Conservation (phyloP, 1,140 invertebrate species). For the Solenopsis invicta region DNA sequence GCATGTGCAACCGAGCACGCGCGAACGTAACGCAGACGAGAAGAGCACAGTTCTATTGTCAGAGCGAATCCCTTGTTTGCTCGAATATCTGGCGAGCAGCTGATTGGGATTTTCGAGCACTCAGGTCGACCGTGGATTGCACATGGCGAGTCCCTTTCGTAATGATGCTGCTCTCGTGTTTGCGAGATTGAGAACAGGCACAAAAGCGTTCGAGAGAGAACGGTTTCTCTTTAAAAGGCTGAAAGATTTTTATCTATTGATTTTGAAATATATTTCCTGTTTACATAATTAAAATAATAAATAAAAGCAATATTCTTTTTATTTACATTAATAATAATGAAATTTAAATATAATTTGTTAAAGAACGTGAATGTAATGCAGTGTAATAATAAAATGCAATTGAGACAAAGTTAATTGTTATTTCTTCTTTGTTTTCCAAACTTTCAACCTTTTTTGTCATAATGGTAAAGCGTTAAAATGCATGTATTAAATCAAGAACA, state of each 20-base stretch:
- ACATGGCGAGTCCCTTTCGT: constrained; percentile 73
- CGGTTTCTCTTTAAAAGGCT: constrained; percentile 13
- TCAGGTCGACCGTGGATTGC: constrained; percentile 74
- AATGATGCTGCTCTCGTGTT: constrained; percentile 67
- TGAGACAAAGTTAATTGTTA: not conserved
- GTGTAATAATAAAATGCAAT: not conserved
- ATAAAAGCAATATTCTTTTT: not conserved
- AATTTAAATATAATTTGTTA: not conserved
- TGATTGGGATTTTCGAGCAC: constrained; percentile 83
- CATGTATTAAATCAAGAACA: not conserved
- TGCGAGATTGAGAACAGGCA: constrained; percentile 55
- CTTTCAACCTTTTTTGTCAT: not conserved
- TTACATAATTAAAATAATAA: not conserved
- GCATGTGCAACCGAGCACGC: constrained; percentile 45
- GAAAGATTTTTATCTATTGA: not conserved
- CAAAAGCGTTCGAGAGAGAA: constrained; percentile 57
- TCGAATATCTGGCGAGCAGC: constrained; percentile 81
- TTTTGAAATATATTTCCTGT: not conserved
- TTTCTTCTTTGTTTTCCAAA: constrained; percentile 1
- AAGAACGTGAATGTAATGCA: not conserved
- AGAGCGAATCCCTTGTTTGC: constrained; percentile 79
- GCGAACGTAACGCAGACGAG: constrained; percentile 63
- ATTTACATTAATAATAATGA: not conserved
- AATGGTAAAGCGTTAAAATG: not conserved
- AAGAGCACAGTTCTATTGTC: constrained; percentile 79